These are phyloP conservation scores for Lipotes vexillifer DNA, from an alignment of 2,113 vertebrate genomes.

Conservation along the genomic window DNA sequence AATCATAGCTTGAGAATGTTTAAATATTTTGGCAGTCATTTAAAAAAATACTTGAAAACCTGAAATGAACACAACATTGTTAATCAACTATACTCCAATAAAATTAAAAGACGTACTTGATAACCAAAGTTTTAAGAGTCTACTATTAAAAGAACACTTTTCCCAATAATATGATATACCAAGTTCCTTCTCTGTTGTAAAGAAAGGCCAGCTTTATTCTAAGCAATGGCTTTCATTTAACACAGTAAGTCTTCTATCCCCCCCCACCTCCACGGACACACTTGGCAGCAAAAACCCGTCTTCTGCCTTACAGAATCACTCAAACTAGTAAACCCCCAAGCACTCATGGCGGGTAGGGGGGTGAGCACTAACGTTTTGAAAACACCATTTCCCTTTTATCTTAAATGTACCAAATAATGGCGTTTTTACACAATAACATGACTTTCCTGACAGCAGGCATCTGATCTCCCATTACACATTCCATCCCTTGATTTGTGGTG, in stretches of 20 bases:
- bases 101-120: background rate
- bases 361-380: background rate
- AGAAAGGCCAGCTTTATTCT: background rate
- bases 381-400: conserved; percentile 13
- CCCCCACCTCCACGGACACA: background rate
- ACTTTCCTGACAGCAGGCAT: background rate
- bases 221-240: background rate
- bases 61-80: background rate
- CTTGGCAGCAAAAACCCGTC: conserved; percentile 21
- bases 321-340: background rate
- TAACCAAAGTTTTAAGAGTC: background rate
- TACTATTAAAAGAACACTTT: background rate
- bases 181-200: background rate
- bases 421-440: background rate
- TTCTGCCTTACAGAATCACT: background rate
- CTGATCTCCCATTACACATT: conserved; percentile 12
- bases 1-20: background rate
- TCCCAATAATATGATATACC: background rate
- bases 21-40: background rate
- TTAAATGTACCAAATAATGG: conserved; percentile 5
- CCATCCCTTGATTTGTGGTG: conserved; percentile 10
- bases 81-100: too few relatives aligned
- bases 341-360: background rate
- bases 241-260: background rate
- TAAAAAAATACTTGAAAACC: background rate